Base-by-base conservation (phyloP, 2,888 invertebrate species). In the Lochmaea crataegi region DNA sequence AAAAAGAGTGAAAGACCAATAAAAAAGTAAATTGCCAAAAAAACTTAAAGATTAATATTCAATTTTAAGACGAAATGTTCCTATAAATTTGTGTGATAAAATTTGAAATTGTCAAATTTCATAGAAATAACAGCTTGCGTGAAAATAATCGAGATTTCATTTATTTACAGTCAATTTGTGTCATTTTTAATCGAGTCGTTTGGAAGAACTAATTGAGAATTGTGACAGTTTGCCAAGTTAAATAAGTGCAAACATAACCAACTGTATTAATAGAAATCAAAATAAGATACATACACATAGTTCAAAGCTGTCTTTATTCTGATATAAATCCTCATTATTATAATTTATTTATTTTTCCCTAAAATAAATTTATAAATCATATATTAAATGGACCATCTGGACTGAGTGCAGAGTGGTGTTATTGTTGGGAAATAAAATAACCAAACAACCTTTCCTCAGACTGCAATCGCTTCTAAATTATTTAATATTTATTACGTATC, bases 381-480 rank as follows among this genome's bases (percentile, higher is more conserved):
- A 48, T 42, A 11, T 58, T 58, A 10, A 14, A 58, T 26, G 22
- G 16, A 68, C 38, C 68, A 60, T 45, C n/a, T 68, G 68, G 26
- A n/a, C 9, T 18, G 18, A 32, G n/a, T 51, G 16, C 32, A 2
- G n/a, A n/a, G 38, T 53, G 9, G 53, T 65, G 42, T 68, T 68
- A 58, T 38, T 68, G 16, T 48, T 60, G 58, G 32, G 11, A 57
- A 60, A 60, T 68, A 42, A 68, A 68, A 60, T 68, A 60, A 60
- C 60, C 68, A 68, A 68, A 68, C 60, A 68, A 68, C 45, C n/a
- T 68, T 42, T 68, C 58, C 22, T 41, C 42, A 45, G n/a, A 11
- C 14, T 58, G 7, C 32, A 32, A 22, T 26, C 58, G 26, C 22
- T 58, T 16, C 18, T 53, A 16, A 53, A 53, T 53, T 53, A 53